These are phyloP conservation scores for Cheirogaleus medius DNA, from an alignment of 2,113 vertebrate genomes.

Conservation along the genomic window DNA sequence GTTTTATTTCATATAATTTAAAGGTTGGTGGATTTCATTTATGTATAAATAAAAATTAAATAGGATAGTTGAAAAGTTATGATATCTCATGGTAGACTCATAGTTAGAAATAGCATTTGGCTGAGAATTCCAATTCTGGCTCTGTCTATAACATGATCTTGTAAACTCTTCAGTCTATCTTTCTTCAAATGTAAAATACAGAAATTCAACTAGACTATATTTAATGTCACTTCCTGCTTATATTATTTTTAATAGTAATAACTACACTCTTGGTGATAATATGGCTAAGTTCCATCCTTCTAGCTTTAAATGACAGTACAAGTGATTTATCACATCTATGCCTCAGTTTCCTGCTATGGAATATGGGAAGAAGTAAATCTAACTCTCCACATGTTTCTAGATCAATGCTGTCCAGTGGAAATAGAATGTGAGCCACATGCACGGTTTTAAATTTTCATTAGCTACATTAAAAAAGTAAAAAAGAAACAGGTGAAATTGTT, in stretches of 20 bases:
- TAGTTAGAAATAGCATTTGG: neutral
- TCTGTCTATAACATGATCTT: neutral
- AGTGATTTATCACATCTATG: neutral
- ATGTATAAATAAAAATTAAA: conserved; percentile 18
- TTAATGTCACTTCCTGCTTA: neutral
- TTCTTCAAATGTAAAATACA: neutral
- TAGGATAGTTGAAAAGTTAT: neutral
- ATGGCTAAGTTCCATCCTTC: neutral
- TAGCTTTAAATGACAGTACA: neutral
- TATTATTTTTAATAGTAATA: neutral
- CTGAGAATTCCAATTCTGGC: neutral
- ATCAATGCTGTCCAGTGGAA: neutral
- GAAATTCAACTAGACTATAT: neutral
- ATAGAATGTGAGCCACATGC: neutral
- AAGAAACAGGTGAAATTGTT: neutral
- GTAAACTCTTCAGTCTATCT: neutral
- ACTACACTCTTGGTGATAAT: neutral
- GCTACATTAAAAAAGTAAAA: neutral
- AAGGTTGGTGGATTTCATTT: neutral
- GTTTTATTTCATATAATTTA: neutral
- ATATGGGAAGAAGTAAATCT: neutral
- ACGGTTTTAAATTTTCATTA: neutral
- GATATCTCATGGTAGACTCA: neutral
- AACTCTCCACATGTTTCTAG: neutral
- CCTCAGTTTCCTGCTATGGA: neutral